phyloP scores from a whole-genome alignment of 2,888 invertebrate genomes.

The Polydrusus cervinus region DNA sequence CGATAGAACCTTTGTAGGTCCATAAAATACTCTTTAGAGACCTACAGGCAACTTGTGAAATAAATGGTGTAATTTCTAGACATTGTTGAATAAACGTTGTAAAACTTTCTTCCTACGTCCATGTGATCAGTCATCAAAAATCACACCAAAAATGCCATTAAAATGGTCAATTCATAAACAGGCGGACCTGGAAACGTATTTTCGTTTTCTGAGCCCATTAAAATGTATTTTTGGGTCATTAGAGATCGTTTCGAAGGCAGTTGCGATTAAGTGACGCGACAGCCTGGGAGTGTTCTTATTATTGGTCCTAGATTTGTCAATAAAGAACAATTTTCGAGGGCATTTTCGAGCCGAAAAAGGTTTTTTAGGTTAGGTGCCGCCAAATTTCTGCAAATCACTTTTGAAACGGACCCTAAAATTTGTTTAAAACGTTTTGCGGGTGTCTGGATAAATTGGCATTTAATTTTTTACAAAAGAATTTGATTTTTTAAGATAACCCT shows the following conservation, averaged over 20 bases:
- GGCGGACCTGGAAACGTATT: conserved; percentile 43
- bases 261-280: conserved; percentile 52
- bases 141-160: conserved; percentile 43
- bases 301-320: conserved; percentile 43
- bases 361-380: conserved; percentile 20
- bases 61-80: too few relatives aligned
- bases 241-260: conserved; percentile 46
- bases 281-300: conserved; percentile 45
- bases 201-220: conserved; percentile 54
- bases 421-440: background rate
- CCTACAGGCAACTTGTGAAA: too few relatives aligned
- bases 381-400: conserved; percentile 39
- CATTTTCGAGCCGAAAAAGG: background rate
- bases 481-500: too few relatives aligned
- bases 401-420: conserved; percentile 16
- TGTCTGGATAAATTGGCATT: background rate
- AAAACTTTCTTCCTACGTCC: conserved; percentile 20
- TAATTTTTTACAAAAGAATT: conserved; percentile 7
- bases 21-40: too few relatives aligned
- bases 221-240: conserved; percentile 60
- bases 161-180: conserved; percentile 52
- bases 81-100: too few relatives aligned
- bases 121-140: conserved; percentile 29
- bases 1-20: too few relatives aligned
- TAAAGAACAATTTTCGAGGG: conserved; percentile 33